These are phyloP conservation scores for Pycnonotus jocosus DNA, from an alignment of 2,113 vertebrate species.

Conservation along the genomic window DNA sequence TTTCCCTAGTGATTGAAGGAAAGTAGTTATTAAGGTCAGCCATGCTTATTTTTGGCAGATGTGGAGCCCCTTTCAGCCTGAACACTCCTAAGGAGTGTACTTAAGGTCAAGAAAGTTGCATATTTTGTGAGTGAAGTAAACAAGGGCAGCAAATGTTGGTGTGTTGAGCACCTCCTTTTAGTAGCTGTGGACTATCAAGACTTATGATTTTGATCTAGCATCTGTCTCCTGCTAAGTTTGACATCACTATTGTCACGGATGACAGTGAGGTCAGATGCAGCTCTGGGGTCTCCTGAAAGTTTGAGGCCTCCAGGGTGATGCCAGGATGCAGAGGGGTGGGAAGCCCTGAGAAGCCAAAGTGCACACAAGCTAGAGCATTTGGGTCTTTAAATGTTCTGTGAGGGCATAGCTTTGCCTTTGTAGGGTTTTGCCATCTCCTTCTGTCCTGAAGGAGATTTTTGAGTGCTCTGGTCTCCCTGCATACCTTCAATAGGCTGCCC, in stretches of 20 bases:
- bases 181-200: background rate
- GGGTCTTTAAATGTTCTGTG: background rate
- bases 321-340: background rate
- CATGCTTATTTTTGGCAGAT: conserved; percentile 45
- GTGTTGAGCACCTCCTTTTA: background rate
- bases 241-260: background rate
- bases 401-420: background rate
- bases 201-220: background rate
- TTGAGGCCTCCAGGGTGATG: background rate
- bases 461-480: background rate
- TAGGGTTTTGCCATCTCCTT: background rate
- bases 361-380: fast-evolving
- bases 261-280: background rate
- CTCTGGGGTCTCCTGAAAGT: background rate
- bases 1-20: conserved; percentile 42
- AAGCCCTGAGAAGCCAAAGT: background rate
- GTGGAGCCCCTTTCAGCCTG: conserved; percentile 9
- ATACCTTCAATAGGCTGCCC: fast-evolving
- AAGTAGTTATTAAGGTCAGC: conserved; percentile 46
- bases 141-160: background rate
- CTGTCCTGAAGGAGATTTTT: background rate
- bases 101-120: conserved; percentile 51
- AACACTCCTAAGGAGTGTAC: conserved; percentile 56
- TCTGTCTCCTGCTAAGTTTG: background rate
- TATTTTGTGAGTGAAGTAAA: conserved; percentile 51